A percentile compares a stretch with the other conserved stretches of the same genome.
phyloP scores from a whole-genome alignment of 23 tunicate species.

The Clavelina lepadiformis region DNA sequence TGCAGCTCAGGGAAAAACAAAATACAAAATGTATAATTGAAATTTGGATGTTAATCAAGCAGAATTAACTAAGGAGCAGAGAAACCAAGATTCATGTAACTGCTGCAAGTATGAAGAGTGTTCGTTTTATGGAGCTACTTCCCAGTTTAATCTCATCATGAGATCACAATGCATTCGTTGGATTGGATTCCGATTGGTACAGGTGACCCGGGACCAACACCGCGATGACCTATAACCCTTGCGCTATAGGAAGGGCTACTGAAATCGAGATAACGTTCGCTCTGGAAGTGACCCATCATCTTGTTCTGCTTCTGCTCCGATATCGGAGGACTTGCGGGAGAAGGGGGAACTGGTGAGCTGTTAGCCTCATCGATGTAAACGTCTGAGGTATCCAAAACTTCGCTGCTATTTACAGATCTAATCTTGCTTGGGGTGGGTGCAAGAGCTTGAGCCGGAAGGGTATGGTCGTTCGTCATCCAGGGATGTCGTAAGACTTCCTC shows the following conservation, averaged over 20 bases:
- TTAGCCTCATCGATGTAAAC: conserved; percentile 14
- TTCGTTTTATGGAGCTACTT: too few relatives aligned
- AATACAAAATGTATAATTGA: too few relatives aligned
- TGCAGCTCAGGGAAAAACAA: too few relatives aligned
- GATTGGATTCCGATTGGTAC: conserved; percentile 1
- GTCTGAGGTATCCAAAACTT: conserved; percentile 42
- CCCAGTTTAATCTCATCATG: too few relatives aligned
- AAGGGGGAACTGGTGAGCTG: not conserved
- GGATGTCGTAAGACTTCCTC: conserved; percentile 65
- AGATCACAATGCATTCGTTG: conserved; percentile 11
- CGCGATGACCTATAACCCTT: not conserved
- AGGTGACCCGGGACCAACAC: conserved; percentile 7
- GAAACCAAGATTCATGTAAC: too few relatives aligned
- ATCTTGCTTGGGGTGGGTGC: not conserved
- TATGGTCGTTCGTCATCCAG: conserved; percentile 29
- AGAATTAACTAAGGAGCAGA: too few relatives aligned
- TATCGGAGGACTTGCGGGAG: conserved; percentile 31
- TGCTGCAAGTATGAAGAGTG: too few relatives aligned
- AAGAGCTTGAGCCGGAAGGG: not conserved
- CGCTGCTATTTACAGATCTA: too few relatives aligned
- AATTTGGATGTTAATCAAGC: too few relatives aligned
- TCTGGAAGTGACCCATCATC: conserved; percentile 1
- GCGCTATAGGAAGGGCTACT: not conserved
- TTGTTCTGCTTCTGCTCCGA: conserved; percentile 2
- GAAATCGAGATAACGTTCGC: not conserved